phyloP scores from a whole-genome alignment of 2,113 vertebrate genomes.

The Oreochromis spilurus region DNA sequence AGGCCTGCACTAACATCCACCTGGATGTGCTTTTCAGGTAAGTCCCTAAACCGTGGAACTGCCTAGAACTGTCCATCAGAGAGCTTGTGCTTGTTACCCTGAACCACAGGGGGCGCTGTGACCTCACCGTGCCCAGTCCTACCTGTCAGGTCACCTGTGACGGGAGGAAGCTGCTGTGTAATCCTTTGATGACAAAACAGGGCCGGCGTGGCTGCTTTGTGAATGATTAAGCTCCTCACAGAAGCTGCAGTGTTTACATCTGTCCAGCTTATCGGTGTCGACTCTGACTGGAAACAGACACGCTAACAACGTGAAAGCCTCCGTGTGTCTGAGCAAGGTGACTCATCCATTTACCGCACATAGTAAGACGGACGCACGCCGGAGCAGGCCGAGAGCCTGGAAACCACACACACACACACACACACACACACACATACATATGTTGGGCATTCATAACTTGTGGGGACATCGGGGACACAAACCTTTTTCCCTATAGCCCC shows the following conservation, averaged over 20 bases:
- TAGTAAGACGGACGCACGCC: background rate
- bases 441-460: accelerated
- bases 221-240: constrained; percentile 47
- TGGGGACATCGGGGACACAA: background rate
- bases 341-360: accelerated
- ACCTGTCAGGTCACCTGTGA: constrained; percentile 11
- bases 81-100: background rate
- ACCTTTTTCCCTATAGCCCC: background rate
- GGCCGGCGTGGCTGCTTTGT: background rate
- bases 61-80: background rate
- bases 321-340: background rate
- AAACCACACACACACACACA: background rate
- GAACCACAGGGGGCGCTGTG: background rate
- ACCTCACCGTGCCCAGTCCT: background rate
- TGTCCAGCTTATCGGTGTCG: background rate
- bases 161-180: background rate
- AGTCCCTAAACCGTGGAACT: background rate
- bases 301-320: background rate
- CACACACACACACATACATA: background rate
- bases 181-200: background rate
- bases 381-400: background rate
- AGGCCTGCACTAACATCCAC: background rate
- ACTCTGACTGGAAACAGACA: background rate
- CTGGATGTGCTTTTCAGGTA: background rate
- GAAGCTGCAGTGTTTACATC: constrained; percentile 20